Conservation (phyloP, 2,797 vertebrate genomes). For the Xiphophorus birchmanni region DNA sequence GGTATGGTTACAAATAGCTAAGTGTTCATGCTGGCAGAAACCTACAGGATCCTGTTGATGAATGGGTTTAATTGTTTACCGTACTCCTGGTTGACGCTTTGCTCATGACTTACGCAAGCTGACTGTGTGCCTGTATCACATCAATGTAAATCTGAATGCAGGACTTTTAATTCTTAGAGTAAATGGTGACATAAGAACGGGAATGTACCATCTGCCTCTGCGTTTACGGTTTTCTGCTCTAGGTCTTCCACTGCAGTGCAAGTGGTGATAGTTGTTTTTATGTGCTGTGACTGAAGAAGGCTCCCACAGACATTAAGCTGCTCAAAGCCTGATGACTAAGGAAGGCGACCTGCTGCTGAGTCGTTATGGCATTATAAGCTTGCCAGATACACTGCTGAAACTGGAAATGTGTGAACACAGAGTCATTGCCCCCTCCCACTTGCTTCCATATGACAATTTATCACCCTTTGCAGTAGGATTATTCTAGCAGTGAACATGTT, state of each 20-base stretch:
- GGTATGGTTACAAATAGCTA: neutral
- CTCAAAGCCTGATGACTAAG: slow-evolving; percentile 78
- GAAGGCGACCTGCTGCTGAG: slow-evolving; percentile 74
- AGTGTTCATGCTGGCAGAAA: neutral
- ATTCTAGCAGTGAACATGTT: slow-evolving; percentile 12
- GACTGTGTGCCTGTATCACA: neutral
- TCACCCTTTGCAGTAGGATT: slow-evolving; percentile 55
- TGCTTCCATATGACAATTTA: slow-evolving; percentile 73
- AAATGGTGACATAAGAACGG: neutral
- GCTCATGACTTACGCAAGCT: too few relatives aligned
- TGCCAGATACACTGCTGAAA: slow-evolving; percentile 79
- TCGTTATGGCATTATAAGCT: slow-evolving; percentile 81
- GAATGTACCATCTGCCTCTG: slow-evolving; percentile 25
- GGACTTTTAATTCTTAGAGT: slow-evolving; percentile 2
- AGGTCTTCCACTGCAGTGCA: slow-evolving; percentile 11
- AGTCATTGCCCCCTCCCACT: slow-evolving; percentile 61
- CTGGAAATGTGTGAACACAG: slow-evolving; percentile 75
- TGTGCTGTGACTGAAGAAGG: slow-evolving; percentile 56
- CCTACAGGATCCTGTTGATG: neutral
- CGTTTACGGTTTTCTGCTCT: slow-evolving; percentile 28
- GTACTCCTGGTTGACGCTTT: neutral
- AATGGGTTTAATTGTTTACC: neutral
- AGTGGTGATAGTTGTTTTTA: slow-evolving; percentile 49
- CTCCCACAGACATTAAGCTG: slow-evolving; percentile 72
- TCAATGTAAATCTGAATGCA: neutral